Evolutionary conservation across 2,888 invertebrate genomes (phyloP).

Genomic region (Aromia moschata): DNA sequence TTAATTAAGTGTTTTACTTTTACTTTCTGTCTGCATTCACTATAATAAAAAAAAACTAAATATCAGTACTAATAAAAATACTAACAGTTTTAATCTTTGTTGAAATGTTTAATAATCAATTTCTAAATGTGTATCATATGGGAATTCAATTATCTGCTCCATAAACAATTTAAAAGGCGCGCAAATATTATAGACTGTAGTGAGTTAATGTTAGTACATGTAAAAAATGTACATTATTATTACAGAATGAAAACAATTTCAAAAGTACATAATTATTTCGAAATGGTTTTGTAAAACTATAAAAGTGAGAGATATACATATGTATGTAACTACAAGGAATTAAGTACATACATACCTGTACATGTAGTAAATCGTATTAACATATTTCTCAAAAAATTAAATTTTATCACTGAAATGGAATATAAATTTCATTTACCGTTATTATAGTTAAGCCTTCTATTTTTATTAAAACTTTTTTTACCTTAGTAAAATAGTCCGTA

Average conservation of each 20-base stretch:
- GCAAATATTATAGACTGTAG: neutral
- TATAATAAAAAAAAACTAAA: neutral
- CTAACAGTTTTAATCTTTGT: neutral
- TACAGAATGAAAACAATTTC: too few relatives aligned
- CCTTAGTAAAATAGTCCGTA: conserved; percentile 5
- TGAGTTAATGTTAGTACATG: neutral
- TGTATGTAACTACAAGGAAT: neutral
- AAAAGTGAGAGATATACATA: neutral
- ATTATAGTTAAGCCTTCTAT: conserved; percentile 4
- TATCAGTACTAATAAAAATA: neutral
- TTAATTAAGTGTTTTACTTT: neutral
- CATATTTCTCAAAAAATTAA: conserved; percentile 9
- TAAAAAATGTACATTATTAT: neutral
- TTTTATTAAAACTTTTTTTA: conserved; percentile 7
- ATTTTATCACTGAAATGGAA: neutral
- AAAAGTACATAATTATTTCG: neutral
- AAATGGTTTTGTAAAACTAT: neutral
- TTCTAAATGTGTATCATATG: conserved; percentile 3
- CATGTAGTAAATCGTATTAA: too few relatives aligned
- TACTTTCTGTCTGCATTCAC: neutral
- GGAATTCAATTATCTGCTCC: conserved; percentile 5
- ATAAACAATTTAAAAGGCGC: conserved; percentile 8
- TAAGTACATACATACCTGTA: too few relatives aligned
- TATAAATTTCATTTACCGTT: conserved; percentile 11
- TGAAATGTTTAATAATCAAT: conserved; percentile 5